These are phyloP conservation scores for Anniella stebbinsi DNA, from an alignment of 2,797 vertebrate species.

Conservation along the genomic window DNA sequence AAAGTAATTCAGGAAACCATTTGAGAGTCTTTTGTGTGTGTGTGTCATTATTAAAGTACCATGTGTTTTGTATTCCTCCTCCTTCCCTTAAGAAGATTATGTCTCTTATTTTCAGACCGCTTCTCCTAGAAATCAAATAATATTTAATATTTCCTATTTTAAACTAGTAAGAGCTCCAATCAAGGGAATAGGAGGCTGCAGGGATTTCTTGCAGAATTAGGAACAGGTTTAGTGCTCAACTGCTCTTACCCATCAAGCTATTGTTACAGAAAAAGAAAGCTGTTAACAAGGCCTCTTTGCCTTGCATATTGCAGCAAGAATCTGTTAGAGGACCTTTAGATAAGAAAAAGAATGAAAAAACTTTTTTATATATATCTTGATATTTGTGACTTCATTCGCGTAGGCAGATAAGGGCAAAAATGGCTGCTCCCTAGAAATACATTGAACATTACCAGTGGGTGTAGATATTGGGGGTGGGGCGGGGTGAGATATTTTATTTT, in stretches of 20 bases:
- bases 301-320: slow-evolving; percentile 1
- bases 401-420: neutral
- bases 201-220: slow-evolving; percentile 53
- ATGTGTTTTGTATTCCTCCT: neutral
- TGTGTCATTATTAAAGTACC: neutral
- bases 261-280: slow-evolving; percentile 34
- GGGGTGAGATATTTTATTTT: neutral
- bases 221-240: slow-evolving; percentile 54
- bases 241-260: slow-evolving; percentile 46
- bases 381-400: neutral
- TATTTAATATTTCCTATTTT: slow-evolving; percentile 59
- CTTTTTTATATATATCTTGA: neutral
- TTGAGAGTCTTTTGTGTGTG: neutral
- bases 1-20: neutral
- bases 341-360: neutral
- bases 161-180: slow-evolving; percentile 60
- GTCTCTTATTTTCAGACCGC: neutral
- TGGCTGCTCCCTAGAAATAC: neutral
- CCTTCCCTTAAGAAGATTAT: neutral
- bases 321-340: neutral
- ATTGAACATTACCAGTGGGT: neutral
- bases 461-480: neutral
- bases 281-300: slow-evolving; percentile 31
- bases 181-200: slow-evolving; percentile 52
- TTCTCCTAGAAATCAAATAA: slow-evolving; percentile 13